Conservation (phyloP, 2,113 vertebrate species). For the Cochlearius cochlearius region DNA sequence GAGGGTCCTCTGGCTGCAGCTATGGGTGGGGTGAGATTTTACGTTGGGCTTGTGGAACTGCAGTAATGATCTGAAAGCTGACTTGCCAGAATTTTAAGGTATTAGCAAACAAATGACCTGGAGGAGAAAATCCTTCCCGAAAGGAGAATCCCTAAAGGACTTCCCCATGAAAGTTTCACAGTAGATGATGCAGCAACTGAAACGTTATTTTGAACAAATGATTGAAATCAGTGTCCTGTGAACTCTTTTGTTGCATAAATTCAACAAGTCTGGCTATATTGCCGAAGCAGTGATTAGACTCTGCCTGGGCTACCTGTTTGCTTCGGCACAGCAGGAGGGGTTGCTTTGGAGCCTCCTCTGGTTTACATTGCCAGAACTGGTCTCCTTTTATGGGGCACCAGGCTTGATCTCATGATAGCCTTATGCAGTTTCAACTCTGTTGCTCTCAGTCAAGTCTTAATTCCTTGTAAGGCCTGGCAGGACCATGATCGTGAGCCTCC, state of each 20-base stretch:
- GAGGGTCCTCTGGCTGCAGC: background rate
- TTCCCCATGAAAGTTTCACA: background rate
- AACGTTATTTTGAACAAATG: background rate
- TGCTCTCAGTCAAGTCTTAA: background rate
- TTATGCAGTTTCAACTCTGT: background rate
- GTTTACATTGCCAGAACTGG: background rate
- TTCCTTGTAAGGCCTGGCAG: background rate
- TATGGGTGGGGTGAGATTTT: background rate
- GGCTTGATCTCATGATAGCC: background rate
- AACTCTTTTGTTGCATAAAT: background rate
- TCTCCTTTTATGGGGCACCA: background rate
- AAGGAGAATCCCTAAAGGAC: background rate
- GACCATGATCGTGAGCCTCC: background rate
- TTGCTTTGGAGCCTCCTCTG: background rate
- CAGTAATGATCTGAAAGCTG: background rate
- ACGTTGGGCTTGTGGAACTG: background rate
- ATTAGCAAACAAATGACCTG: background rate
- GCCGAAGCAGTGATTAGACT: background rate
- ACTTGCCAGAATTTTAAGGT: background rate
- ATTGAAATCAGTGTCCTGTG: background rate
- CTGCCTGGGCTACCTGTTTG: background rate
- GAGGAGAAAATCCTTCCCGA: background rate
- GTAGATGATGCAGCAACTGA: background rate
- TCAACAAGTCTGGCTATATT: background rate
- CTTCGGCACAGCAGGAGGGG: background rate